A percentile compares a stretch with the other conserved stretches of the same genome.
These are phyloP conservation scores for Oncopeltus fasciatus DNA, from an alignment of 1,140 invertebrate species.

Conservation along the genomic window DNA sequence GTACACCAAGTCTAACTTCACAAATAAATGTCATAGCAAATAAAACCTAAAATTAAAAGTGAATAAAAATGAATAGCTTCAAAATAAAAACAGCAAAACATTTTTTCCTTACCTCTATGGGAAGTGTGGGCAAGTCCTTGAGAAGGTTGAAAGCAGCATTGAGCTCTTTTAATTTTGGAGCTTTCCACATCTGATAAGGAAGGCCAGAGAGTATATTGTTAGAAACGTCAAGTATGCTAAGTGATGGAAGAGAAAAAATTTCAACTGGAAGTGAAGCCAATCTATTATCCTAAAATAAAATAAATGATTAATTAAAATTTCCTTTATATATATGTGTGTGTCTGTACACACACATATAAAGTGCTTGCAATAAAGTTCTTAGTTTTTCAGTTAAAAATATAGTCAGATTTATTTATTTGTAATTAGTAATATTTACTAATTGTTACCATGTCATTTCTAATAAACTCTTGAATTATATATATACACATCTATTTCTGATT, in stretches of 20 bases:
- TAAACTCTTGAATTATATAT: too few relatives aligned
- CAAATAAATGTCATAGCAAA: background rate
- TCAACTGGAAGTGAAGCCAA: slow-evolving; percentile 63
- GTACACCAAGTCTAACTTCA: too few relatives aligned
- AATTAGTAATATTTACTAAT: too few relatives aligned
- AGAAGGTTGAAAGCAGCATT: slow-evolving; percentile 86
- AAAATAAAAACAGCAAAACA: background rate
- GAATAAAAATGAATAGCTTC: too few relatives aligned
- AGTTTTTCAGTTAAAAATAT: too few relatives aligned
- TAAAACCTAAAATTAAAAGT: background rate
- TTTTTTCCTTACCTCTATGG: slow-evolving; percentile 20
- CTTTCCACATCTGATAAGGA: slow-evolving; percentile 78
- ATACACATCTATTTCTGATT: too few relatives aligned
- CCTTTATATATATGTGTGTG: too few relatives aligned
- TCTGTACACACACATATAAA: too few relatives aligned
- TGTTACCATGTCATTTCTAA: too few relatives aligned
- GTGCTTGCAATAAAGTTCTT: too few relatives aligned
- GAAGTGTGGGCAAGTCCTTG: slow-evolving; percentile 53
- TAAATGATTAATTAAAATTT: too few relatives aligned
- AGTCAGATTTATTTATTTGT: too few relatives aligned
- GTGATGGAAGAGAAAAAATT: slow-evolving; percentile 62
- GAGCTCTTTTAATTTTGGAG: slow-evolving; percentile 74
- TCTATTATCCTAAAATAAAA: slow-evolving; percentile 71
- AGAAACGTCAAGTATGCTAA: slow-evolving; percentile 76
- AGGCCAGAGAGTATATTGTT: slow-evolving; percentile 84